Percentiles rank a stretch among this genome's conserved stretches.
These are phyloP conservation scores for Chloebia gouldiae DNA, from an alignment of 2,113 vertebrate species.

Conservation along the genomic window DNA sequence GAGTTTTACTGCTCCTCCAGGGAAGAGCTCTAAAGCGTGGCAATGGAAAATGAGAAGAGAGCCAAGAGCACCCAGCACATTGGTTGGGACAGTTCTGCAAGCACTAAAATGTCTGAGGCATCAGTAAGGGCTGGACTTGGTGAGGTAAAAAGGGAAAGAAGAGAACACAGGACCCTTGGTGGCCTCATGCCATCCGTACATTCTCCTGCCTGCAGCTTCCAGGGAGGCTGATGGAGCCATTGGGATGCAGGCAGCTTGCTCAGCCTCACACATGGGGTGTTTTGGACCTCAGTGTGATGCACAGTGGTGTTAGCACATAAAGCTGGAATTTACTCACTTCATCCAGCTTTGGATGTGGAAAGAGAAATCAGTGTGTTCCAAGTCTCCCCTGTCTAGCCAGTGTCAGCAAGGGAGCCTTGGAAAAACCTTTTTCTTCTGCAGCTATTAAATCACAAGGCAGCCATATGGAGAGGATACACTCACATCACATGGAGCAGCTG, in stretches of 20 bases:
- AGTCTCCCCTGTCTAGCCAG: neutral
- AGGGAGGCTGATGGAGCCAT: neutral
- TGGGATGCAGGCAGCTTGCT: neutral
- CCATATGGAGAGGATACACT: neutral
- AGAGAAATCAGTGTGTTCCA: neutral
- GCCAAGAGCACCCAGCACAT: neutral
- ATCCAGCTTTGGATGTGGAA: neutral
- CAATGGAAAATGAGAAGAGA: neutral
- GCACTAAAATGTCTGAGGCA: neutral
- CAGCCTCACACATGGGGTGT: neutral
- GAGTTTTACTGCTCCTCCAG: neutral
- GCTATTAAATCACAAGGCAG: neutral
- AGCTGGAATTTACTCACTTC: neutral
- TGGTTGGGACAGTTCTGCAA: neutral
- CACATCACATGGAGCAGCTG: neutral
- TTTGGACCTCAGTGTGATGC: neutral
- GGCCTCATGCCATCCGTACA: fast-evolving
- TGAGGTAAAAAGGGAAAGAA: neutral
- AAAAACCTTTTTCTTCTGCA: neutral
- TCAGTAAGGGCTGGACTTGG: neutral
- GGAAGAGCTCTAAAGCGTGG: neutral
- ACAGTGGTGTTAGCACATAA: neutral
- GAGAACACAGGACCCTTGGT: neutral
- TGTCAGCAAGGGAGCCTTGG: neutral
- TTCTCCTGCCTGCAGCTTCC: neutral